Conservation (phyloP, 1,140 invertebrate genomes). For the Apis dorsata region DNA sequence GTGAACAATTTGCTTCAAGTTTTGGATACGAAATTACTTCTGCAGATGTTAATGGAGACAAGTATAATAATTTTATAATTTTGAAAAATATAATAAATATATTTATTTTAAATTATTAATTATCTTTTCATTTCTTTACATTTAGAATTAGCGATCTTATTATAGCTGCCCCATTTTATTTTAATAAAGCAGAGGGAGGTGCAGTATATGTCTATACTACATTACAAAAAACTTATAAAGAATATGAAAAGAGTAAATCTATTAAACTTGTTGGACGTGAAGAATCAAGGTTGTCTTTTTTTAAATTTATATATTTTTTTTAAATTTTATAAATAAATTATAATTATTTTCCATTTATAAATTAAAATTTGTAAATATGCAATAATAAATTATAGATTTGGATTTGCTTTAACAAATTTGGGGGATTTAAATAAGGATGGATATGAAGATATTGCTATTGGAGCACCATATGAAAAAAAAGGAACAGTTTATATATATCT, state of each 20-base stretch:
- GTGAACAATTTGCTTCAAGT: conserved; percentile 93
- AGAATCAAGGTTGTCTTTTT: conserved; percentile 72
- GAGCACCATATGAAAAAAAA: conserved; percentile 93
- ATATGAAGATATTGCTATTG: conserved; percentile 93
- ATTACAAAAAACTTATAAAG: conserved; percentile 68
- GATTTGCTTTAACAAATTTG: conserved; percentile 90
- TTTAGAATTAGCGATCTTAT: conserved; percentile 90
- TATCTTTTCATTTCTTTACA: conserved; percentile 40
- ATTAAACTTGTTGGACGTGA: conserved; percentile 76
- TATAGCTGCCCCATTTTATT: conserved; percentile 96
- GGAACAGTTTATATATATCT: conserved; percentile 94
- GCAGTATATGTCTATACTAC: conserved; percentile 95
- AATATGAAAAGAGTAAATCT: conserved; percentile 71
- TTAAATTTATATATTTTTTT: background rate
- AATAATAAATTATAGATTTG: conserved; percentile 83
- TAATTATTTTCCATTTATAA: too few relatives aligned
- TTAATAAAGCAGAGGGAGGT: conserved; percentile 88
- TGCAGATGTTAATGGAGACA: conserved; percentile 93
- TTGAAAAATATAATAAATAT: background rate
- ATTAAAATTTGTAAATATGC: background rate
- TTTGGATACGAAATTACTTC: conserved; percentile 93
- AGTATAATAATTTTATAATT: conserved; percentile 80
- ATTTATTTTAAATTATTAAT: background rate
- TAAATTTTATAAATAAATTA: too few relatives aligned
- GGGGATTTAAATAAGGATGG: conserved; percentile 96